phyloP scores from a whole-genome alignment of 2,888 invertebrate genomes.

The Taphrorychus bicolor region DNA sequence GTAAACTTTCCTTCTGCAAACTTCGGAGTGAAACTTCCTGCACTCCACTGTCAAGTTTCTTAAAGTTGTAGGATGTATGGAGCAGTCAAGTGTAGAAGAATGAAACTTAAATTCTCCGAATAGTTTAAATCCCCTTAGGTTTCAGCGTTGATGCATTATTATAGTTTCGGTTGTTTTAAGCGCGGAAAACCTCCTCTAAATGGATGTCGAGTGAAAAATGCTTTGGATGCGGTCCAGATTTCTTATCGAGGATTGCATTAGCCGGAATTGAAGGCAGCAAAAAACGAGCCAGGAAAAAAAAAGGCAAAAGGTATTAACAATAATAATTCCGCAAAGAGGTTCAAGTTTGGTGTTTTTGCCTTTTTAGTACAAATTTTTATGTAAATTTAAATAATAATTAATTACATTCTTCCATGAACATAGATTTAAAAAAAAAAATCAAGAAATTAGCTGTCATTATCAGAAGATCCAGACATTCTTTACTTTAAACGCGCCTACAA shows the following conservation, averaged over 20 bases:
- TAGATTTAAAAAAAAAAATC: too few relatives aligned
- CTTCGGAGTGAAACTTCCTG: neutral
- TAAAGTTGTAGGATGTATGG: neutral
- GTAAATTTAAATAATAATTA: too few relatives aligned
- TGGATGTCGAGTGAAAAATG: neutral
- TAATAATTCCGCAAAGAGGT: too few relatives aligned
- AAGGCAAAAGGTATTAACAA: too few relatives aligned
- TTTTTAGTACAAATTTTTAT: too few relatives aligned
- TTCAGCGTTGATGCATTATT: neutral
- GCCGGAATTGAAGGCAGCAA: neutral
- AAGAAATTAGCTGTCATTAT: too few relatives aligned
- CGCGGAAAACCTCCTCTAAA: neutral
- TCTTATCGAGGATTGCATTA: neutral
- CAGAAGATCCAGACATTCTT: too few relatives aligned
- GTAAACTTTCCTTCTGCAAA: neutral
- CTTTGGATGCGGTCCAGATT: slow-evolving; percentile 2
- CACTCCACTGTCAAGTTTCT: neutral
- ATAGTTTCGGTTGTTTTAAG: neutral
- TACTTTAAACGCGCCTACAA: too few relatives aligned
- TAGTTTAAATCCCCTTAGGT: neutral
- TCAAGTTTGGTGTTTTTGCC: too few relatives aligned
- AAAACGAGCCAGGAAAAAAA: neutral
- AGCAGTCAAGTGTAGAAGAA: neutral
- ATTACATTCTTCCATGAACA: too few relatives aligned
- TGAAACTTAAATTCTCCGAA: neutral